Conservation (phyloP, 2,888 invertebrate genomes). For the Synergus umbraculus region DNA sequence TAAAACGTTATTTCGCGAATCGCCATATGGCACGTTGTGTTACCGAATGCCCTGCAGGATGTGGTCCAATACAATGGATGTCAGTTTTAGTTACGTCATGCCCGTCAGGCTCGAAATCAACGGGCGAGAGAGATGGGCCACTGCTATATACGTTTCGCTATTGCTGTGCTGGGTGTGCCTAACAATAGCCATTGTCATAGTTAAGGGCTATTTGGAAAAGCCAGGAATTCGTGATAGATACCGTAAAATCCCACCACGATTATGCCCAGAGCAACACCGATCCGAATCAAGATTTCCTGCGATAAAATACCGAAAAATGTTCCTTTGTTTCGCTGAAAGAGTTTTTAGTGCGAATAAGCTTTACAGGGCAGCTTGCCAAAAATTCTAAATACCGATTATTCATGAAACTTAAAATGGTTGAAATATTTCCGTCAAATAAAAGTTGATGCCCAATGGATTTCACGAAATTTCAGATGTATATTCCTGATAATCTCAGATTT, state of each 20-base stretch:
- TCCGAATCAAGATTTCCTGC: slow-evolving; percentile 23
- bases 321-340: slow-evolving; percentile 10
- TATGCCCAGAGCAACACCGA: slow-evolving; percentile 20
- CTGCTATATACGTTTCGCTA: slow-evolving; percentile 27
- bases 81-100: slow-evolving; percentile 73
- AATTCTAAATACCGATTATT: slow-evolving; percentile 3
- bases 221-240: slow-evolving; percentile 40
- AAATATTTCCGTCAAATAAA: not conserved
- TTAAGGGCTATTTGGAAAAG: slow-evolving; percentile 40
- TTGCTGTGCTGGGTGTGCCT: slow-evolving; percentile 34
- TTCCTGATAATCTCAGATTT: not conserved
- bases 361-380: not conserved
- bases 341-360: slow-evolving; percentile 13
- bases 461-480: not conserved
- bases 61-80: slow-evolving; percentile 69
- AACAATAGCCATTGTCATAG: slow-evolving; percentile 41
- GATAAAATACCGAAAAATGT: not conserved
- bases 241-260: slow-evolving; percentile 38
- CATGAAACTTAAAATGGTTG: not conserved
- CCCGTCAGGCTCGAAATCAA: slow-evolving; percentile 68
- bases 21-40: slow-evolving; percentile 54
- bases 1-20: slow-evolving; percentile 54
- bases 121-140: slow-evolving; percentile 53
- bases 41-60: slow-evolving; percentile 45
- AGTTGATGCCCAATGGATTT: not conserved